Evolutionary conservation across 1,140 invertebrate species (phyloP), one percentile per base, ranked within the genome.

Genomic region (Amyelois transitella): DNA sequence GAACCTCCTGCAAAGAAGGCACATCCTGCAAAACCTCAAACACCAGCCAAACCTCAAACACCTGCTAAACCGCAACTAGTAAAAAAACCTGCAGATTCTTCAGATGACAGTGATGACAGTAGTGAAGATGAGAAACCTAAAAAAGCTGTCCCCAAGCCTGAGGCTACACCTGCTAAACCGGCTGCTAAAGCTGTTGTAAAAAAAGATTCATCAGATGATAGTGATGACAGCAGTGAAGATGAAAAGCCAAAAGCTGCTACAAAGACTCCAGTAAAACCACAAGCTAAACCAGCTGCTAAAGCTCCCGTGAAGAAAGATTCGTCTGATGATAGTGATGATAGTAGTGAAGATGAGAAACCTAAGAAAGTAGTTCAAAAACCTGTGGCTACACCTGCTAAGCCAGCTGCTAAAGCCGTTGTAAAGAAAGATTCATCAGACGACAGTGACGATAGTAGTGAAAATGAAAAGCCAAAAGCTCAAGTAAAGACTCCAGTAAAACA

Each of bases 391-490:
- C 62, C 64, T 43, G 18, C 49, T n/a, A 70, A 66, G 54, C 53
- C 56, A 43, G 54, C 53, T 18, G 45, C 53, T 18, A 62, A 64
- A 22, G 55, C 50, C 8, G 49, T 51, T 20, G 50, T 53, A 44
- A 73, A 75, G 53, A 54, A 73, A 43, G 61, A 71, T 19, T 73
- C 68, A 7, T 71, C 73, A 43, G 72, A 75, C 55, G 53, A 55
- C 18, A 68, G 64, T 62, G 64, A 66, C 21, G 51, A 53, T 12
- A 54, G 52, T 17, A 25, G 20, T 47, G 55, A 58, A 8, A 50
- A 58, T 47, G 50, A 58, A 8, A 49, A 38, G 6, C 43, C 58
- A 21, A 55, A 55, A 0, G 57, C 56, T 20, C 21, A 24, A 24
- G 47, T 54, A 17, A 58, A 54, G n/a, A 22, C 60, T 17, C 51